Percentiles rank a stretch among this genome's conserved stretches.
Conservation (phyloP, 2,888 invertebrate species). For the Siphlonurus alternatus region DNA sequence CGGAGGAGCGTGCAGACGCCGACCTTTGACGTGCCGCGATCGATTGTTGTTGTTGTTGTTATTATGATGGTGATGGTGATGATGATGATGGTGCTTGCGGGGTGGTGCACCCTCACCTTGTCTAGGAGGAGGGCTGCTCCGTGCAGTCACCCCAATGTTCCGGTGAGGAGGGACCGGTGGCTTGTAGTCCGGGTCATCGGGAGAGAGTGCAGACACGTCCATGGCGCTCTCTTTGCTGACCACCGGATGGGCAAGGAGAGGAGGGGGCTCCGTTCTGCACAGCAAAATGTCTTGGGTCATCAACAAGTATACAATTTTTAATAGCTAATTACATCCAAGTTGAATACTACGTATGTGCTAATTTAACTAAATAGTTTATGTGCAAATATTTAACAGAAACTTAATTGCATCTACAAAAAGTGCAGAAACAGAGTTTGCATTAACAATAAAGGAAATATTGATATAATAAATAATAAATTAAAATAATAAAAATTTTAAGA, state of each 20-base stretch:
- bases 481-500: too few species aligned
- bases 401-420: too few species aligned
- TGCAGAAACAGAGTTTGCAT: too few species aligned
- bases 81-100: slow-evolving; percentile 26
- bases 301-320: too few species aligned
- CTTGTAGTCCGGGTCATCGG: slow-evolving; percentile 46
- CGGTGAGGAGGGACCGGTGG: slow-evolving; percentile 82
- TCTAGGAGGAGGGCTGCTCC: slow-evolving; percentile 18
- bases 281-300: too few species aligned
- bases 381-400: too few species aligned
- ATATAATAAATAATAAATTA: too few species aligned
- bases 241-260: slow-evolving; percentile 12
- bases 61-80: slow-evolving; percentile 25
- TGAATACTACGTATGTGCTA: too few species aligned
- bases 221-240: neutral
- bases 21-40: slow-evolving; percentile 4
- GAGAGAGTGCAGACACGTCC: neutral
- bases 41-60: slow-evolving; percentile 10
- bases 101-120: slow-evolving; percentile 10
- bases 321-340: too few species aligned
- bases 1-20: neutral
- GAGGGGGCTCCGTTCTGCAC: slow-evolving; percentile 6
- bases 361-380: too few species aligned
- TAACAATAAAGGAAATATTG: too few species aligned
- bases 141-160: slow-evolving; percentile 44